Conservation (phyloP, 2,113 vertebrate genomes). For the Gymnorhina tibicen region DNA sequence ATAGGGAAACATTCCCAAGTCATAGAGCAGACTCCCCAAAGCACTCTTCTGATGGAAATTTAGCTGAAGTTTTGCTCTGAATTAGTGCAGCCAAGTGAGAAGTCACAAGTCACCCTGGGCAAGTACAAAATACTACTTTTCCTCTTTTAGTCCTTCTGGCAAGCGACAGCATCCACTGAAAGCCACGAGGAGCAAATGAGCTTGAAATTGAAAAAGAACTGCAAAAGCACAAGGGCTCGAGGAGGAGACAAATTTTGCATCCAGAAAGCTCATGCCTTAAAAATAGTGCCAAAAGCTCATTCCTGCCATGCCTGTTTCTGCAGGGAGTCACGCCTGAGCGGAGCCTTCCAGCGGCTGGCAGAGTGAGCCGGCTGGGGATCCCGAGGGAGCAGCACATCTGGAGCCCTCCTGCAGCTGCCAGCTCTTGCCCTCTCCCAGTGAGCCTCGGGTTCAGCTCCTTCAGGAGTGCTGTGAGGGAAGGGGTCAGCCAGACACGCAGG, state of each 20-base stretch:
- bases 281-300: background rate
- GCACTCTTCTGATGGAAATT: background rate
- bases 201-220: background rate
- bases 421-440: background rate
- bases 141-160: background rate
- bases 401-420: background rate
- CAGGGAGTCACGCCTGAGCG: background rate
- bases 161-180: background rate
- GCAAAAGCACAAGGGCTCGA: background rate
- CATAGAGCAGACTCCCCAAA: background rate
- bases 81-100: background rate
- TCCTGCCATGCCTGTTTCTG: background rate
- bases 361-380: background rate
- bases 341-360: background rate
- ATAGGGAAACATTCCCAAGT: background rate
- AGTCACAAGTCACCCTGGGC: background rate
- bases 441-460: background rate
- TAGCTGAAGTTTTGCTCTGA: background rate
- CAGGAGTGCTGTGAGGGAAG: background rate
- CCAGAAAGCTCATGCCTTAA: background rate
- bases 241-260: background rate
- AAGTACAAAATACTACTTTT: background rate
- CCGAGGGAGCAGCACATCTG: conserved; percentile 21
- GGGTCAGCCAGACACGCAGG: background rate
- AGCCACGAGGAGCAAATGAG: background rate